Evolutionary conservation across 2,888 invertebrate species (phyloP), one percentile per base, ranked within the genome.

Genomic region (Noctua comes): DNA sequence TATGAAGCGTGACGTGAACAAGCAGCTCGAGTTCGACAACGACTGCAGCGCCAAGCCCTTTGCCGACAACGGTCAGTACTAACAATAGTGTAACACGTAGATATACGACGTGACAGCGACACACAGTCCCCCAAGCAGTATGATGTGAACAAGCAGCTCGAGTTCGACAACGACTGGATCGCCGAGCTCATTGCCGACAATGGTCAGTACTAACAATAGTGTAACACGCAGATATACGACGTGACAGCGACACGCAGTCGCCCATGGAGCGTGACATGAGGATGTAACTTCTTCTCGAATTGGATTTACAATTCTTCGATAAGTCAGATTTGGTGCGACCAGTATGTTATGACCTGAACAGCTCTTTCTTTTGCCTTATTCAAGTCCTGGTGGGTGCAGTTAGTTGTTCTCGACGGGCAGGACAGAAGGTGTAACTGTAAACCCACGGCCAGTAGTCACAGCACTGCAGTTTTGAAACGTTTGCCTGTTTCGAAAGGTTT

Each of bases 211-310:
- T 48, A 40, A 73, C 24, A 76, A 18, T 64, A 64, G 48, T 11
- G 31, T 68, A 40, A 62, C 18, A 59, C 59, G 31, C 64, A 99
- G 97, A 99, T 99, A 90, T 99, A 98, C 93, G 98, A 99, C 94
- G 98, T 99, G 91, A 98, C 98, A 0, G 98, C 43, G 43, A 43
- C 13, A 98, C 88, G 97, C 98, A 73, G 98, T 97, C 97, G 75
- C 96, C 97, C 1, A 95, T 95, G 24, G 98, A 98, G 93, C 96
- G 97, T 51, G 97, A 97, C 89, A 90, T 54, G n/a, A 13, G 1
- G 57, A 59, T 27, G 27, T 59, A 16, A 27, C 7, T 59, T 27
- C 16, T 59, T 59, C 59, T 59, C 16, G 27, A 27, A n/a, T 13
- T 31, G 31, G 31, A 31, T 31, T 31, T 31, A 31, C 31, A 31